phyloP scores from a whole-genome alignment of 2,113 vertebrate species.

The Prochilodus magdalenae region DNA sequence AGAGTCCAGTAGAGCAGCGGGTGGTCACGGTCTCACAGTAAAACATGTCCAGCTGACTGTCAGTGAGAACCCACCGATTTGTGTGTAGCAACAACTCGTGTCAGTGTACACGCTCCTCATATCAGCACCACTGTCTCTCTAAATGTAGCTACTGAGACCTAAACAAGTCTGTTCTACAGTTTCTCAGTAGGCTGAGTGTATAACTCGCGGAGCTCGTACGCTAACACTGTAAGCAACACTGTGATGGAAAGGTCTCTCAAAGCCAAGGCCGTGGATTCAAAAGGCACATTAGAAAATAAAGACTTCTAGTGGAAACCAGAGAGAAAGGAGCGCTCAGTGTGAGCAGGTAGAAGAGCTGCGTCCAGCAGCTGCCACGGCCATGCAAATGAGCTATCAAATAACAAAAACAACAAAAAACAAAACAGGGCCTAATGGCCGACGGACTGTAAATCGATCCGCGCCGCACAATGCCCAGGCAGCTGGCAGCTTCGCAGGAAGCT shows the following conservation, averaged over 20 bases:
- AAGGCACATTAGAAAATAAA: not conserved
- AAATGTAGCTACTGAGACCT: too few relatives aligned
- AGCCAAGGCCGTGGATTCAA: not conserved
- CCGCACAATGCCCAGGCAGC: slow-evolving; percentile 27
- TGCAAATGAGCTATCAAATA: slow-evolving; percentile 37
- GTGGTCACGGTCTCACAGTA: slow-evolving; percentile 22
- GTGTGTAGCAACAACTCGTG: not conserved
- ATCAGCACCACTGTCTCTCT: too few relatives aligned
- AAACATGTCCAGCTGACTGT: not conserved
- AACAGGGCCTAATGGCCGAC: slow-evolving; percentile 27
- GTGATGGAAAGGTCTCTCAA: not conserved
- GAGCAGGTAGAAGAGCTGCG: slow-evolving; percentile 28
- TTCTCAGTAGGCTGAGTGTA: too few relatives aligned
- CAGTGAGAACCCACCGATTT: not conserved
- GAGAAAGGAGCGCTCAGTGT: slow-evolving; percentile 25
- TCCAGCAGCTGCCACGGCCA: slow-evolving; percentile 22
- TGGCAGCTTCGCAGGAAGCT: slow-evolving; percentile 45
- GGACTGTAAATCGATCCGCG: slow-evolving; percentile 35
- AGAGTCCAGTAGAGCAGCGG: slow-evolving; percentile 38
- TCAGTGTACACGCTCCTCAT: not conserved
- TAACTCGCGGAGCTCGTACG: not conserved
- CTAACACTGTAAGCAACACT: too few relatives aligned
- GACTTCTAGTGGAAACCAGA: not conserved
- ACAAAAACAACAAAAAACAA: slow-evolving; percentile 42
- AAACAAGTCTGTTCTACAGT: too few relatives aligned